Evolutionary conservation across 2,797 vertebrate species (phyloP).

Genomic region (Hoplostethus atlanticus): DNA sequence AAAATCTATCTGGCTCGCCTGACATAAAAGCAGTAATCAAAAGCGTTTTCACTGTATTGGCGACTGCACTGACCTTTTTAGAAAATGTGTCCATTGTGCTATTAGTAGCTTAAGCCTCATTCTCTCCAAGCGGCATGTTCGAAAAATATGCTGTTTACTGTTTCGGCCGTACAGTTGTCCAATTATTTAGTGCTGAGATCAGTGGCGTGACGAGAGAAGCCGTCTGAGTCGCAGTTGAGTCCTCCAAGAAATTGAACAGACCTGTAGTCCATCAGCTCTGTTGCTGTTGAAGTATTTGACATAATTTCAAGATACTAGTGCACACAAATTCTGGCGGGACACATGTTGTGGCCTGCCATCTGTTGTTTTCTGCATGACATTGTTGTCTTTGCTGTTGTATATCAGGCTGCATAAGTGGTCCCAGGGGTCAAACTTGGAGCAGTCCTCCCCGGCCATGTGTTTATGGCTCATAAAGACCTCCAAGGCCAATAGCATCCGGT

Average conservation of each 20-base stretch:
- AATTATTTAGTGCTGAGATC: conserved; percentile 60
- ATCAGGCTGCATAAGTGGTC: neutral
- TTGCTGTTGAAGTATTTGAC: neutral
- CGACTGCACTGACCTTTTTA: conserved; percentile 44
- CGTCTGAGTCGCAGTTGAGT: conserved; percentile 4
- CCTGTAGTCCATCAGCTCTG: neutral
- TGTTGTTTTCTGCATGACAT: neutral
- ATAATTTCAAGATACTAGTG: neutral
- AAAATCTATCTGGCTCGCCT: conserved; percentile 55
- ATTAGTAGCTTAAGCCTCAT: conserved; percentile 38
- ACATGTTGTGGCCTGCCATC: neutral
- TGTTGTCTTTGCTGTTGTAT: neutral
- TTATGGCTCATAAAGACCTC: conserved; percentile 29
- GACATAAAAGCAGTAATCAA: conserved; percentile 53
- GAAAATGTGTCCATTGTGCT: conserved; percentile 47
- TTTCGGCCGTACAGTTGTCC: conserved; percentile 43
- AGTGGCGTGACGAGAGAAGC: conserved; percentile 5
- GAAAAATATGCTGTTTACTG: conserved; percentile 28
- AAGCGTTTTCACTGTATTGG: conserved; percentile 53
- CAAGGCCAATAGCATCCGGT: neutral
- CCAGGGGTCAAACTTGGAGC: neutral
- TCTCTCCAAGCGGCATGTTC: conserved; percentile 30
- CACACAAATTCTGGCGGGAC: neutral
- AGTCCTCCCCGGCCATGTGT: neutral
- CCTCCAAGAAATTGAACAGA: no score